Conservation (phyloP, 2,113 vertebrate species). For the Cryptomyrus ogoouensis region DNA sequence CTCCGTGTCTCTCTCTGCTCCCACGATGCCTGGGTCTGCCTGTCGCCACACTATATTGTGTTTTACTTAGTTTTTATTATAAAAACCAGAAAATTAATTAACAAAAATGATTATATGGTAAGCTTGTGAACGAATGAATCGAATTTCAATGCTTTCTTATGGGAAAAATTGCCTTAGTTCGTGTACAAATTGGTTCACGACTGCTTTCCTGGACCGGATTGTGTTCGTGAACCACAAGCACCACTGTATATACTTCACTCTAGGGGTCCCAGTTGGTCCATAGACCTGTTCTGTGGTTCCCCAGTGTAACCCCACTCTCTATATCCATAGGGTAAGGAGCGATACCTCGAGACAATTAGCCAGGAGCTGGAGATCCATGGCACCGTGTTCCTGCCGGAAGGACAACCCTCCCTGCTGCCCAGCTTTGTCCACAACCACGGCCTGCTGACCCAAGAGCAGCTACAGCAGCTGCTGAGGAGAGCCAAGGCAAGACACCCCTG, state of each 20-base stretch:
- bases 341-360: conserved; percentile 50
- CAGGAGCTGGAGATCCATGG: conserved; percentile 52
- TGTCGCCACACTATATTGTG: no score
- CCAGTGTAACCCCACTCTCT: not conserved
- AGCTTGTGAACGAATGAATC: no score
- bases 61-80: no score
- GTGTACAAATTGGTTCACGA: no score
- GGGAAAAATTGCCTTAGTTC: no score
- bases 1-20: no score
- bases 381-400: conserved; percentile 51
- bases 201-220: no score
- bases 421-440: conserved; percentile 55
- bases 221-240: no score
- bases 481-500: conserved; percentile 46
- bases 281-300: not conserved
- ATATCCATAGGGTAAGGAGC: conserved; percentile 47
- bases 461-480: conserved; percentile 50
- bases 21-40: no score
- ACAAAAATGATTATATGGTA: no score
- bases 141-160: no score
- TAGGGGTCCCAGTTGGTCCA: not conserved
- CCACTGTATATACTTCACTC: not conserved
- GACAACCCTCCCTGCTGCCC: conserved; percentile 41
- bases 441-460: conserved; percentile 51
- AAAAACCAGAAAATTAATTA: no score